Evolutionary conservation across 2,888 invertebrate species (phyloP), one percentile per base, ranked within the genome.

Genomic region (Pomacea canaliculata): DNA sequence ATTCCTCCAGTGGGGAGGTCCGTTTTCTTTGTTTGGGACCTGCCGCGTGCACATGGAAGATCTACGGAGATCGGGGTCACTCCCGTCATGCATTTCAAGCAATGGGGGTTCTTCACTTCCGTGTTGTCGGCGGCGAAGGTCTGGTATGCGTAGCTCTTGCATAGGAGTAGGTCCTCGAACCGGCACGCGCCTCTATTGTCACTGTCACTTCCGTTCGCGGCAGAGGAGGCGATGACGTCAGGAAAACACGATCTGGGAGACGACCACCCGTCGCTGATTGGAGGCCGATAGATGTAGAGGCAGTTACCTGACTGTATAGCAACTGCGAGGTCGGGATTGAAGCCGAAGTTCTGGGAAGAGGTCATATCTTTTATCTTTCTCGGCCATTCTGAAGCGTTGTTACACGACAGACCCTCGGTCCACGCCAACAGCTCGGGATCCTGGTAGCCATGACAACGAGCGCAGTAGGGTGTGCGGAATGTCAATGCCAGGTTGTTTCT

Each of bases 391-490:
- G 27, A n/a, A 63, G 1, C 19, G 19, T 63, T 63, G 10, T 12
- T 1, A 23, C 73, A 73, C 9, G 56, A 27, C 60, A 68, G 19
- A 19, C 68, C 73, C 68, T 60, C 66, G 9, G 37, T n/a, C 73
- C 73, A 73, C 10, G 73, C 66, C 10, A 60, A 2, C 73, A 73
- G 66, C 7, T 46, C 51, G n/a, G 27, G 37, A 59, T 60, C 59
- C 10, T 48, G 10, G 66, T 73, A 68, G 19, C 76, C 65, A 69
- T 76, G 72, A 46, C 76, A 76, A 12, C 23, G 63, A 8, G 72
- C 76, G 63, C 76, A 76, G 69, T 65, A n/a, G 8, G 68, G n/a
- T 72, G 72, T 76, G 12, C 62, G 62, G 59, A 76, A 76, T 8
- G 76, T 76, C 63, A 76, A 56, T 16, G 69, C 62, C 69, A 72